Evolutionary conservation across 92 coral and sea anemone genomes (phyloP), one percentile per base, ranked within the genome.

Genomic region (Heliopora coerulea): DNA sequence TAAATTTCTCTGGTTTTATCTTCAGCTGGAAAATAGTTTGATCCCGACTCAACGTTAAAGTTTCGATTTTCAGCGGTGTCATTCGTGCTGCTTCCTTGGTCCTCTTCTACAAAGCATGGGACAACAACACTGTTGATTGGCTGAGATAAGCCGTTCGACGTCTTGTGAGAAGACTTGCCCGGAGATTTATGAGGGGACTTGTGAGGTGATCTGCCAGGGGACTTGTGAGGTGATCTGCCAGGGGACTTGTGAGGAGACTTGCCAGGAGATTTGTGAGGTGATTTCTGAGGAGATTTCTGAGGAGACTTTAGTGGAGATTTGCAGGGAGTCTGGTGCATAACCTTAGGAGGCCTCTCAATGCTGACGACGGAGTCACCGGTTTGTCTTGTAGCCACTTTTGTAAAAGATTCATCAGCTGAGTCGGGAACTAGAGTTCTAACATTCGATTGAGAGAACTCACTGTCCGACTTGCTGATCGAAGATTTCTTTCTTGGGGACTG

Each of bases 401-500:
- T n/a, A n/a, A 24, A 14, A 24, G 14, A 19, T 1, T 37, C 50
- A 62, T 13, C 56, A 3, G 73, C 3, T 1, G 73, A 14, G 8
- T n/a, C 18, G 2, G 7, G 52, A 7, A 42, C 56, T 0, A 9
- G 20, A 8, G 15, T 24, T 24, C 44, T 24, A 26, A 25, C 57
- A 46, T 3, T 19, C 8, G 68, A 62, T 7, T 48, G 5, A 62
- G 48, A 32, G 2, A 5, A 41, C 33, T 27, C 37, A 4, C 37
- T 14, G 3, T 21, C n/a, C 31, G 68, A 62, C 33, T 1, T 62
- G 4, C 33, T 48, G 18, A 18, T 33, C 46, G 27, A 13, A 35
- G 44, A 39, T 33, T 62, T 62, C 14, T 12, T 27, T 20, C 1
- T 62, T n/a, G 68, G 68, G 20, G 68, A 35, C 20, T 62, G 31